Percentiles rank a stretch among this genome's conserved stretches.
Conservation (phyloP, 1,140 invertebrate species). For the Carposina sasakii region DNA sequence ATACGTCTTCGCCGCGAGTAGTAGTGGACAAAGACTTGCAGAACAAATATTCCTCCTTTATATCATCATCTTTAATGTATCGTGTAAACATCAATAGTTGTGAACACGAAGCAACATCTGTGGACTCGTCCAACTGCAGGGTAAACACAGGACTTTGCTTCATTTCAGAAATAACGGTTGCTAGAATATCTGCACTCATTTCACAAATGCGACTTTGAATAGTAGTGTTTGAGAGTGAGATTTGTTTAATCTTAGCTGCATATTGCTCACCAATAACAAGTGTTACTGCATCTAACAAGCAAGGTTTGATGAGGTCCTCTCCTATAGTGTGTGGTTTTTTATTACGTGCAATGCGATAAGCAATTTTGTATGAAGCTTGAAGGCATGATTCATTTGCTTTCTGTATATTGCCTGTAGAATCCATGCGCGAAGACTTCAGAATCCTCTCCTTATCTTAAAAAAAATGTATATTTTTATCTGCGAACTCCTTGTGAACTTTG, state of each 20-base stretch:
- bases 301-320: slow-evolving; percentile 9
- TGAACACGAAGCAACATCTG: background rate
- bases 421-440: background rate
- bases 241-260: slow-evolving; percentile 17
- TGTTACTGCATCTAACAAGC: slow-evolving; percentile 20
- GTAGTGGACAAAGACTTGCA: background rate
- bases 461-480: background rate
- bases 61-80: background rate
- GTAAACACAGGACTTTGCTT: background rate
- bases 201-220: slow-evolving; percentile 19
- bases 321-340: background rate
- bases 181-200: slow-evolving; percentile 7
- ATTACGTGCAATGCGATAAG: background rate
- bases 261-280: slow-evolving; percentile 18
- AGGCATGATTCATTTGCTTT: background rate
- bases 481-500: background rate
- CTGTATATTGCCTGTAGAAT: background rate
- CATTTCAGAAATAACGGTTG: background rate
- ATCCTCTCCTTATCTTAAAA: background rate
- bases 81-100: background rate
- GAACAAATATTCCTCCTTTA: background rate
- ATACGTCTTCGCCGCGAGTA: background rate
- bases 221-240: slow-evolving; percentile 20
- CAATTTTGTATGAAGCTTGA: background rate
- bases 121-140: slow-evolving; percentile 9